phyloP scores from a whole-genome alignment of 2,113 vertebrate species.

The Rhea americana region DNA sequence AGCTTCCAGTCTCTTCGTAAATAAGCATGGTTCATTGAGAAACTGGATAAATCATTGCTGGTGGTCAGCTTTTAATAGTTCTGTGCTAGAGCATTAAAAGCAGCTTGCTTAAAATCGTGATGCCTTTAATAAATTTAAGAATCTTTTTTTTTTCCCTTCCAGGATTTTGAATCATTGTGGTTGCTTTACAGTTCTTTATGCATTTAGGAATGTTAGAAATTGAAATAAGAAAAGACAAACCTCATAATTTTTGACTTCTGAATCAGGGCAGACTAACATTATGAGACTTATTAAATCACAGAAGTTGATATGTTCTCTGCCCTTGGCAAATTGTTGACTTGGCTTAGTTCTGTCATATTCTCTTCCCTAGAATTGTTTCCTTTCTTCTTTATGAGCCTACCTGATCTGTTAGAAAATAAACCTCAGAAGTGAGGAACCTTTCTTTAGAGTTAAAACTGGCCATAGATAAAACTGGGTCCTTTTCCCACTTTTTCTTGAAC shows the following conservation, averaged over 20 bases:
- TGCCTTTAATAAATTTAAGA: not conserved
- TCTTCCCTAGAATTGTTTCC: not conserved
- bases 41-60: not conserved
- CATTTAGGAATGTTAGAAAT: not conserved
- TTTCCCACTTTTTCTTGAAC: not conserved
- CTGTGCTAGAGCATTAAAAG: conserved; percentile 19
- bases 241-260: conserved; percentile 20
- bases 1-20: conserved; percentile 38
- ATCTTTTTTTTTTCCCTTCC: not conserved
- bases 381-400: not conserved
- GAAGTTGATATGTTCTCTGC: conserved; percentile 30
- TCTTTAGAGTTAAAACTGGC: not conserved
- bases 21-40: conserved; percentile 27
- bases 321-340: conserved; percentile 3
- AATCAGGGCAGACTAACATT: not conserved
- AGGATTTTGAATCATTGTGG: not conserved
- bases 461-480: not conserved
- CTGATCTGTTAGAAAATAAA: not conserved
- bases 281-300: conserved; percentile 4
- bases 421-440: not conserved
- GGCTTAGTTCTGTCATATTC: conserved; percentile 22
- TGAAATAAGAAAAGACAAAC: conserved; percentile 24
- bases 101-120: conserved; percentile 1
- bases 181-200: not conserved
- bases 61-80: not conserved